Conservation (phyloP, 2,888 invertebrate species). For the Stegana nigrithorax region DNA sequence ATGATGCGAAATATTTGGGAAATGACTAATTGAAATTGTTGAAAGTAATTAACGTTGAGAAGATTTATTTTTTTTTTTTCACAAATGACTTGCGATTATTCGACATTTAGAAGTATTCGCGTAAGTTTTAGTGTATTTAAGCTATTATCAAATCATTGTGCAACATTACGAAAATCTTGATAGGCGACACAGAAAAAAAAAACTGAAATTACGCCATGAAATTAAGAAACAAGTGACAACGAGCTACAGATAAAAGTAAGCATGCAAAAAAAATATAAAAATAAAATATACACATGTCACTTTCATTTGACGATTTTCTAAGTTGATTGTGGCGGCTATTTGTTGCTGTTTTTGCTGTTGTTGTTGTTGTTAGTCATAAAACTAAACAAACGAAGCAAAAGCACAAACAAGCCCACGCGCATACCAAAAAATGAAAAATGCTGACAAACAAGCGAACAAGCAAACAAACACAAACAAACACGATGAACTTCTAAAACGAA, state of each 20-base stretch:
- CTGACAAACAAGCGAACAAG: not conserved
- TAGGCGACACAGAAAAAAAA: not conserved
- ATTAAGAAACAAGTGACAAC: not conserved
- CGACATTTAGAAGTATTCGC: not conserved
- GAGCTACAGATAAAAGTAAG: not conserved
- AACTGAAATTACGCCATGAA: not conserved
- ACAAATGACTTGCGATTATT: not conserved
- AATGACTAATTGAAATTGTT: not conserved
- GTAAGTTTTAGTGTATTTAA: not conserved
- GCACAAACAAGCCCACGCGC: not conserved
- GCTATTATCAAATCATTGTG: conserved; percentile 6
- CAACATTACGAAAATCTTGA: not conserved
- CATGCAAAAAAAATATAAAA: not conserved
- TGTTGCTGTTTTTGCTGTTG: no score
- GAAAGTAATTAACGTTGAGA: not conserved
- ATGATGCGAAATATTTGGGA: no score
- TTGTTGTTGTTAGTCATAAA: not conserved
- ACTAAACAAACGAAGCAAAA: not conserved
- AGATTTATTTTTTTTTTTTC: not conserved
- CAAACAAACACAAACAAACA: not conserved
- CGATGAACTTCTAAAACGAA: conserved; percentile 52
- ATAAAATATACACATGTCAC: not conserved
- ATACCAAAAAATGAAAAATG: not conserved
- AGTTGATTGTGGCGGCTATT: no score
- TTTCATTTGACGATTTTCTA: conserved; percentile 9